These are phyloP conservation scores for Beris chalybata DNA, from an alignment of 2,888 invertebrate species.

Conservation along the genomic window DNA sequence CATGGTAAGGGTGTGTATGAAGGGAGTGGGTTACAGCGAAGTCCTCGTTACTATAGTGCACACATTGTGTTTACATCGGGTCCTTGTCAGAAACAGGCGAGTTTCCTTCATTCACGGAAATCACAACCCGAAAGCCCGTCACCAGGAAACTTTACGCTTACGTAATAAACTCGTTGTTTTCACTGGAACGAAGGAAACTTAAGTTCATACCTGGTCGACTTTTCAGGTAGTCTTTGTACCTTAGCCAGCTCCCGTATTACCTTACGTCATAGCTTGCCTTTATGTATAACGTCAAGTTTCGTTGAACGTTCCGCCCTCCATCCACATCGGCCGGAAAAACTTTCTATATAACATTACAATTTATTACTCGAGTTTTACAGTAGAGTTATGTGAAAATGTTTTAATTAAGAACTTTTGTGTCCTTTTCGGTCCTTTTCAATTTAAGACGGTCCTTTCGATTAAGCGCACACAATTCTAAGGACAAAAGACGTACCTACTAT, in stretches of 20 bases:
- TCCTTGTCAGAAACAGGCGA: too few relatives aligned
- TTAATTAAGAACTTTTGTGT: slow-evolving; percentile 41
- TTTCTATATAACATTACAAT: slow-evolving; percentile 27
- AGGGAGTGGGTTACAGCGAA: too few relatives aligned
- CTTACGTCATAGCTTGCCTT: too few relatives aligned
- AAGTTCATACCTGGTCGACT: slow-evolving; percentile 3
- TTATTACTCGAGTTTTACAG: slow-evolving; percentile 38
- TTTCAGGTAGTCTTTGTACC: background rate
- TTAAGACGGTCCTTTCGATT: slow-evolving; percentile 39
- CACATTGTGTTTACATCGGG: too few relatives aligned
- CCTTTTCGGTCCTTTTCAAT: slow-evolving; percentile 38
- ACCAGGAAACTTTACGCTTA: slow-evolving; percentile 15
- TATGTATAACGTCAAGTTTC: too few relatives aligned
- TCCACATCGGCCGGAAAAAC: background rate
- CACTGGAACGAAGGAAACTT: background rate
- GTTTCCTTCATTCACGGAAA: background rate
- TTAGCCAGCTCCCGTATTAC: too few relatives aligned
- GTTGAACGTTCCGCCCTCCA: too few relatives aligned
- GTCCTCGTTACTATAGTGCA: too few relatives aligned
- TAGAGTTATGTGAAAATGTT: slow-evolving; percentile 40
- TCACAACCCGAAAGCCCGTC: slow-evolving; percentile 7
- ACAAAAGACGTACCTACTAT: slow-evolving; percentile 22
- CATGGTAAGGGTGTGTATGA: too few relatives aligned
- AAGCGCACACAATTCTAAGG: slow-evolving; percentile 31
- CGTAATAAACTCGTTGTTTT: slow-evolving; percentile 16